Percentiles rank a stretch among this genome's conserved stretches.
Conservation (phyloP, 2,888 invertebrate genomes). For the Ischnura elegans region DNA sequence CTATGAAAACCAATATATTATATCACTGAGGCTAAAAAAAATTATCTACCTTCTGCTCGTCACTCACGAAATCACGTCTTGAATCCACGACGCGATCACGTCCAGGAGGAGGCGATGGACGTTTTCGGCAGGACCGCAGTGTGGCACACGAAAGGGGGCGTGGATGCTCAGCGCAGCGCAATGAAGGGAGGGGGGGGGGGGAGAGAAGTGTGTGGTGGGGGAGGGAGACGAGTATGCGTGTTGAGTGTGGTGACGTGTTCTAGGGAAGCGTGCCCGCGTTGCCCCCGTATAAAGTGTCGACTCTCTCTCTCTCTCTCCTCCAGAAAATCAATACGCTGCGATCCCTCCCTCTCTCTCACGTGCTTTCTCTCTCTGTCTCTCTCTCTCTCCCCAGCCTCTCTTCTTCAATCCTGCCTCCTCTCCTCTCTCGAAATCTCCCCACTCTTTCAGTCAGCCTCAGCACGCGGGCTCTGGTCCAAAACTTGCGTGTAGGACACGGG, state of each 20-base stretch:
- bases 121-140: constrained; percentile 24
- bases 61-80: no score
- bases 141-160: background rate
- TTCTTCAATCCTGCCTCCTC: background rate
- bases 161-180: background rate
- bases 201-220: background rate
- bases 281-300: constrained; percentile 6
- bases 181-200: background rate
- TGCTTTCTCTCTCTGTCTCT: background rate
- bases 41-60: no score
- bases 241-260: background rate
- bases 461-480: constrained; percentile 15
- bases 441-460: background rate
- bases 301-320: no score
- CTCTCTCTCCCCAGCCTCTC: background rate
- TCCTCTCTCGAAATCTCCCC: background rate
- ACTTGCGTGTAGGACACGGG: background rate
- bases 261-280: constrained; percentile 27
- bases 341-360: background rate
- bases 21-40: no score
- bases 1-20: no score
- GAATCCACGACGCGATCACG: no score
- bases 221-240: background rate
- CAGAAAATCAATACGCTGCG: constrained; percentile 19
- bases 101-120: background rate